Evolutionary conservation across 1,140 invertebrate genomes (phyloP).

Genomic region (Caenorhabditis latens): DNA sequence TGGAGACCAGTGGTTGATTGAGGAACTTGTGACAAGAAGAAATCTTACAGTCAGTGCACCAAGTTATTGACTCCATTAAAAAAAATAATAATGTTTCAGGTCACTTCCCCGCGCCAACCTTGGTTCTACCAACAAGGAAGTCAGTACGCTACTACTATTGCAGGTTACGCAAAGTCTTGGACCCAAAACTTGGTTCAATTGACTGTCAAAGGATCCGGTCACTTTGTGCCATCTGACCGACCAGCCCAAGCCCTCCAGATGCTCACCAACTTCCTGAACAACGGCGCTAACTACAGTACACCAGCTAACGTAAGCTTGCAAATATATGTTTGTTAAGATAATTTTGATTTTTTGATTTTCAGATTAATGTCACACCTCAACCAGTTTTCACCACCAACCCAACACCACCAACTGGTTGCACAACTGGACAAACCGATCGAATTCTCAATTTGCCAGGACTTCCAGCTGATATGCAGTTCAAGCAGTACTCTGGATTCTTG

Average conservation of each 20-base stretch:
- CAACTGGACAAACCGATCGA: slow-evolving; percentile 57
- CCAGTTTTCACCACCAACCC: background rate
- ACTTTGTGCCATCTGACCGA: slow-evolving; percentile 81
- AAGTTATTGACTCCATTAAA: background rate
- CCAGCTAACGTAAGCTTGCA: slow-evolving; percentile 3
- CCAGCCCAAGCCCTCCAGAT: slow-evolving; percentile 78
- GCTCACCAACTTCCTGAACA: slow-evolving; percentile 73
- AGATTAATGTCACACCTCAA: slow-evolving; percentile 51
- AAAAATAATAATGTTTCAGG: slow-evolving; percentile 40
- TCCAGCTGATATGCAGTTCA: slow-evolving; percentile 63
- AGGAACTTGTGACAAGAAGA: slow-evolving; percentile 67
- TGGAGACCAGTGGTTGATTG: slow-evolving; percentile 81
- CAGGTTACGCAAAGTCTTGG: slow-evolving; percentile 58
- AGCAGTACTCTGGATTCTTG: slow-evolving; percentile 67
- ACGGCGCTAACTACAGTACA: slow-evolving; percentile 61
- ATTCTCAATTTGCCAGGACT: slow-evolving; percentile 60
- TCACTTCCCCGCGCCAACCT: slow-evolving; percentile 49
- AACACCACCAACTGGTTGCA: background rate
- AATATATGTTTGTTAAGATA: background rate
- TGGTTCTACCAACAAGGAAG: slow-evolving; percentile 62
- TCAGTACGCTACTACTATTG: slow-evolving; percentile 47
- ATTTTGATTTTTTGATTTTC: background rate
- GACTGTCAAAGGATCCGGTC: slow-evolving; percentile 79
- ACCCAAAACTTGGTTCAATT: slow-evolving; percentile 63
- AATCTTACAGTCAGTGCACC: slow-evolving; percentile 47